A percentile compares a stretch with the other conserved stretches of the same genome.
phyloP scores from a whole-genome alignment of 2,113 vertebrate species.

The Spermophilus dauricus region DNA sequence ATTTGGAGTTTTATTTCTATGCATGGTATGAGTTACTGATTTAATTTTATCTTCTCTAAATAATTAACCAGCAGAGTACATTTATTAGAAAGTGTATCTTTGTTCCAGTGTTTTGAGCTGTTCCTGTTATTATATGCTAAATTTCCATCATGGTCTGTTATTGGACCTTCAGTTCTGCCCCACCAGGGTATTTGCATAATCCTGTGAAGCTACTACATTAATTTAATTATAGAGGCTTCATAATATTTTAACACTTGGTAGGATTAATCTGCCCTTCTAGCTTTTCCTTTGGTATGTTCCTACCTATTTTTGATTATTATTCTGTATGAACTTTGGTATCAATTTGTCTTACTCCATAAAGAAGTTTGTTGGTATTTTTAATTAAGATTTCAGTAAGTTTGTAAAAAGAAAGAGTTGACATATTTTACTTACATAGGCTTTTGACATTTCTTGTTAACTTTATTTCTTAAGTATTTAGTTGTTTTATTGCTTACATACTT shows the following conservation, averaged over 20 bases:
- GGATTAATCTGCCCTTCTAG: background rate
- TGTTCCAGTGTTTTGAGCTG: slow-evolving; percentile 28
- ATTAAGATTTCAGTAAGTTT: slow-evolving; percentile 61
- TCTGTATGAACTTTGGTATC: slow-evolving; percentile 9
- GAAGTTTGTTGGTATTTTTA: slow-evolving; percentile 11
- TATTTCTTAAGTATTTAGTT: slow-evolving; percentile 38
- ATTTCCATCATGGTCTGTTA: background rate
- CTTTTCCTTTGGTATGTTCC: slow-evolving; percentile 34
- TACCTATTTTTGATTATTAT: slow-evolving; percentile 41
- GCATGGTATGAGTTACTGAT: background rate
- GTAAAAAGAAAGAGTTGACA: background rate
- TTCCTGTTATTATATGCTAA: background rate
- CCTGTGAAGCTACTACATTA: background rate
- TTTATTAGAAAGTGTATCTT: slow-evolving; percentile 11
- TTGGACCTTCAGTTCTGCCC: slow-evolving; percentile 20
- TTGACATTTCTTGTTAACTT: slow-evolving; percentile 35
- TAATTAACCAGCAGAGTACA: background rate
- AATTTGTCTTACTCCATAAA: background rate
- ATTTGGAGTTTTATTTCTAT: slow-evolving; percentile 2
- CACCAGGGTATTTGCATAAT: background rate
- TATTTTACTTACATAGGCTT: background rate
- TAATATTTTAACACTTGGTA: background rate
- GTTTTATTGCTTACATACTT: background rate
- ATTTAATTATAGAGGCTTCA: slow-evolving; percentile 17
- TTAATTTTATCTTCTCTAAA: slow-evolving; percentile 35